Evolutionary conservation across 2,797 vertebrate species (phyloP), one percentile per base, ranked within the genome.

Genomic region (Artibeus jamaicensis): DNA sequence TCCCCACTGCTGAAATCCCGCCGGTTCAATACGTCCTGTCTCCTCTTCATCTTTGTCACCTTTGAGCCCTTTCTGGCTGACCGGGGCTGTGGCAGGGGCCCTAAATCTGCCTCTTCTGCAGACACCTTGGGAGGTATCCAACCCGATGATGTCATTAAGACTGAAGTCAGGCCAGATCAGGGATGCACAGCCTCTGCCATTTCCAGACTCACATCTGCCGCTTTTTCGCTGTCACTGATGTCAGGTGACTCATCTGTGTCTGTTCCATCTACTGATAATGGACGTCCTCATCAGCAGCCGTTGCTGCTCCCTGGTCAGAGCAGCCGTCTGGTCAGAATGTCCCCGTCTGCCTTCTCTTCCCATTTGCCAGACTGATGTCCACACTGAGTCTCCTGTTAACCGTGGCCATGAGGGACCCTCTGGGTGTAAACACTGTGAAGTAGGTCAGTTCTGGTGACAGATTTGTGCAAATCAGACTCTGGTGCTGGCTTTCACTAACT

Each of bases 121-220:
- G 71, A 55, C 57, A 73, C 92, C 76, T 73, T 92, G 96, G 92
- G 82, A 83, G 22, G 48, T 62, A 2, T 81, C 94, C 70, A 92
- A 29, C n/a, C 57, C 83, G 34, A 74, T 88, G 95, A 92, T 89
- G 29, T 93, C 90, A 86, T 83, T 68, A 29, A 90, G 82, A 26
- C 67, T 7, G 42, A 86, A 85, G 88, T 79, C 62, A 84, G 42
- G 15, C 55, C 50, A 55, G 96, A 68, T 88, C 82, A 92, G 81
- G 48, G 77, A 79, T 34, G 50, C 10, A 1, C 3, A n/a, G 68
- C 73, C 85, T 96, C 92, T 95, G 93, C 95, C 68, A 9, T 94
- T 96, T 93, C 87, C 76, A 91, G 15, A 62, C 77, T 94, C 86
- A 83, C 34, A 57, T 53, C 77, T 70, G 87, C 87, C 55, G 76